phyloP scores from a whole-genome alignment of 1,140 invertebrate species.

The Epicauta chinensis region DNA sequence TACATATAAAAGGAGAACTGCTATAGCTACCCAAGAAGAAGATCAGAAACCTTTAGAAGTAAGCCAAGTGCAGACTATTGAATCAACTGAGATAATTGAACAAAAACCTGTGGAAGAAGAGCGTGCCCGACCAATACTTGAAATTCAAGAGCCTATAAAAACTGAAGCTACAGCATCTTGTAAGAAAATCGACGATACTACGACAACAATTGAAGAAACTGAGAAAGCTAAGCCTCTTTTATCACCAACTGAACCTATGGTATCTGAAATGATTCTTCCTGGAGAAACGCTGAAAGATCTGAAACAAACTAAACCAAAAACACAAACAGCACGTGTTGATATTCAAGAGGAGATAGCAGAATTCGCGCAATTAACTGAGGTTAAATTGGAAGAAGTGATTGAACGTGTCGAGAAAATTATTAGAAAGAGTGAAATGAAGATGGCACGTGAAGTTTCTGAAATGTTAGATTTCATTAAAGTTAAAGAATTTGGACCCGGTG shows the following conservation, averaged over 20 bases:
- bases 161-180: constrained; percentile 55
- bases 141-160: constrained; percentile 52
- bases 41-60: constrained; percentile 46
- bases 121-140: constrained; percentile 48
- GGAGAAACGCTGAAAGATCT: constrained; percentile 51
- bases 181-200: constrained; percentile 56
- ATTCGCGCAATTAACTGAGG: constrained; percentile 42
- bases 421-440: constrained; percentile 52
- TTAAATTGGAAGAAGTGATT: constrained; percentile 48
- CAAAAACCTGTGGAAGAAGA: constrained; percentile 39
- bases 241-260: constrained; percentile 51
- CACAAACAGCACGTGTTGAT: constrained; percentile 35
- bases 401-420: constrained; percentile 52
- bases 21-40: constrained; percentile 42
- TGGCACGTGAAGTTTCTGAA: constrained; percentile 66
- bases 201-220: constrained; percentile 39
- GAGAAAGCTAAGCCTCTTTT: constrained; percentile 49
- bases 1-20: constrained; percentile 39
- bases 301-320: constrained; percentile 41
- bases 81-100: constrained; percentile 45
- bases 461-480: constrained; percentile 65
- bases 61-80: constrained; percentile 46
- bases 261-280: constrained; percentile 51
- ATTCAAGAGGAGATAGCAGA: constrained; percentile 43
- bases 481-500: constrained; percentile 71